Conservation (phyloP, 2,797 vertebrate species). For the Acipenser transmontanus region DNA sequence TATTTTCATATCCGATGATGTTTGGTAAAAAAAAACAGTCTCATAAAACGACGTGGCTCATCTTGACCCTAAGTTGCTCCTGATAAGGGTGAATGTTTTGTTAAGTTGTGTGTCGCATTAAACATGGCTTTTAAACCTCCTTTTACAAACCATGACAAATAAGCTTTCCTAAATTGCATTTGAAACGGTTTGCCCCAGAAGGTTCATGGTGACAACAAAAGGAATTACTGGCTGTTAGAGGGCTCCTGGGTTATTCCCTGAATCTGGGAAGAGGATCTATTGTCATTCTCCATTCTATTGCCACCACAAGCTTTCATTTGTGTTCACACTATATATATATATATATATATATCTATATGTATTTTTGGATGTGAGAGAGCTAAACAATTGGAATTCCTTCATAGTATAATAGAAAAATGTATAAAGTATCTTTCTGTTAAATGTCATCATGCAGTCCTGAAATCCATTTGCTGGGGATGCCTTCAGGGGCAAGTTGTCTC, state of each 20-base stretch:
- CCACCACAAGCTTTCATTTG: too few species aligned
- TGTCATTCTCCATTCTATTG: background rate
- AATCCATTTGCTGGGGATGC: too few species aligned
- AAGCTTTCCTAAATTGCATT: conserved; percentile 47
- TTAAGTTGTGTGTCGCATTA: conserved; percentile 64
- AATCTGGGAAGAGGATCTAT: background rate
- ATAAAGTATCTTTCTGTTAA: too few species aligned
- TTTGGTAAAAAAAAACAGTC: background rate
- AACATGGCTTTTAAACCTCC: conserved; percentile 50
- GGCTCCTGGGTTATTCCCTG: background rate
- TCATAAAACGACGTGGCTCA: conserved; percentile 36
- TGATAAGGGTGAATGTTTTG: conserved; percentile 70
- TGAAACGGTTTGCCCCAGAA: background rate
- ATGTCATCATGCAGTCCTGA: too few species aligned
- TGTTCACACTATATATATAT: too few species aligned
- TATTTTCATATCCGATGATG: background rate
- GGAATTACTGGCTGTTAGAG: too few species aligned
- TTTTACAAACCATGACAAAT: conserved; percentile 59
- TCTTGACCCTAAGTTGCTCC: conserved; percentile 56
- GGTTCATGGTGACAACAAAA: too few species aligned
- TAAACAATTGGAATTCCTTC: too few species aligned
- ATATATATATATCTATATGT: too few species aligned
- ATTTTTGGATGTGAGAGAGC: too few species aligned
- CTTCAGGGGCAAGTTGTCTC: too few species aligned
- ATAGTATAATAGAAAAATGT: too few species aligned